Conservation (phyloP, 1,140 invertebrate species). For the Adoxophyes honmai region DNA sequence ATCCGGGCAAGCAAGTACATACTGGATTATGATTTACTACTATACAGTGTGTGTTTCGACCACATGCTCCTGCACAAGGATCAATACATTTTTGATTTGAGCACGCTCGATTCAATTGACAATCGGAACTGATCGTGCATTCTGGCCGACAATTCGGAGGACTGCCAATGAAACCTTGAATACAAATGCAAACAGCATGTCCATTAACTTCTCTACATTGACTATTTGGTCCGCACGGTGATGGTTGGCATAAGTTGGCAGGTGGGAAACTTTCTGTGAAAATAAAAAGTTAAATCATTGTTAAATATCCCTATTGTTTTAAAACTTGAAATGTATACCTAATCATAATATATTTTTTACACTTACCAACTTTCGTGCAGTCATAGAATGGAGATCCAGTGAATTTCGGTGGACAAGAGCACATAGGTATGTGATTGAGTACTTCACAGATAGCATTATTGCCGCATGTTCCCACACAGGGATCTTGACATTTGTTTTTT, state of each 20-base stretch:
- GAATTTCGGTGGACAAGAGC: constrained; percentile 81
- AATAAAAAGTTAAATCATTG: constrained; percentile 53
- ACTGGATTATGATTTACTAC: constrained; percentile 83
- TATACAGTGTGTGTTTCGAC: constrained; percentile 80
- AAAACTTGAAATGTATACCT: constrained; percentile 61
- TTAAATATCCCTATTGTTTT: constrained; percentile 21
- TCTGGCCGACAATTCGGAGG: constrained; percentile 85
- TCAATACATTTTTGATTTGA: constrained; percentile 84
- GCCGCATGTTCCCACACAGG: constrained; percentile 86
- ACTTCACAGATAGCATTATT: constrained; percentile 86
- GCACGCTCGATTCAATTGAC: constrained; percentile 81
- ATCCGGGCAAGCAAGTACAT: constrained; percentile 79
- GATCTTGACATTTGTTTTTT: constrained; percentile 85
- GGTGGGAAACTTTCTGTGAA: constrained; percentile 45
- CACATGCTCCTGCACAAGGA: constrained; percentile 86
- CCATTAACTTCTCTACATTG: constrained; percentile 82
- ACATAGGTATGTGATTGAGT: constrained; percentile 87
- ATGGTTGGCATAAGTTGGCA: constrained; percentile 78
- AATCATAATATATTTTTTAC: constrained; percentile 24
- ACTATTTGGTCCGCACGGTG: constrained; percentile 83
- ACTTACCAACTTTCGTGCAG: constrained; percentile 76
- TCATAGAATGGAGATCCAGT: constrained; percentile 87
- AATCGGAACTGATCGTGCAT: constrained; percentile 84
- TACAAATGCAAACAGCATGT: constrained; percentile 83
- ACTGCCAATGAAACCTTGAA: constrained; percentile 84